These are phyloP conservation scores for Schizotus pectinicornis DNA, from an alignment of 2,888 invertebrate genomes.

Conservation along the genomic window DNA sequence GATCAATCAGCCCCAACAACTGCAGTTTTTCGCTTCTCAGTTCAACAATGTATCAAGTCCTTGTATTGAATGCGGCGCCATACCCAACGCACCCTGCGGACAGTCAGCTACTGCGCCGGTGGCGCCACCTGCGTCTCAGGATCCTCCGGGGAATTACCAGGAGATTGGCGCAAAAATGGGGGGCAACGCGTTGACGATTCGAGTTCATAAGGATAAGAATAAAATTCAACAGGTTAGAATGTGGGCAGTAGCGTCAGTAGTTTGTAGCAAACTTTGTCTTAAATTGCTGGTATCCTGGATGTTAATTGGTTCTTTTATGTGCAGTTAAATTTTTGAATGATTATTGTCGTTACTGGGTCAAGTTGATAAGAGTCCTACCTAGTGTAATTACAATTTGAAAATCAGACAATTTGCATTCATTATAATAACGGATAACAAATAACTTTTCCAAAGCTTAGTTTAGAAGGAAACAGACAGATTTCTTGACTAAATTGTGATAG, in stretches of 20 bases:
- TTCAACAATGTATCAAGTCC: neutral
- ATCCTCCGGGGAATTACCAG: conserved; percentile 61
- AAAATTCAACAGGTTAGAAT: conserved; percentile 54
- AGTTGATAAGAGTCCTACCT: no score
- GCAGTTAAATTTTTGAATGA: no score
- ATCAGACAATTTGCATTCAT: no score
- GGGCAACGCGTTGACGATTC: conserved; percentile 69
- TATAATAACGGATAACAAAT: no score
- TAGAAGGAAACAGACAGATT: no score
- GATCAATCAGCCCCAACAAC: neutral
- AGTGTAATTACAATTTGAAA: no score
- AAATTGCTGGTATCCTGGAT: conserved; percentile 36
- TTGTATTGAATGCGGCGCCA: conserved; percentile 17
- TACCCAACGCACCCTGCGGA: conserved; percentile 25
- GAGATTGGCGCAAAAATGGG: conserved; percentile 72
- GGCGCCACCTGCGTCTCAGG: conserved; percentile 10
- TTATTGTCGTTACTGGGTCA: no score
- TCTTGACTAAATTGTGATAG: no score
- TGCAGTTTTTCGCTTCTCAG: no score
- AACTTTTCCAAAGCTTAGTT: no score
- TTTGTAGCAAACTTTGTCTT: no score
- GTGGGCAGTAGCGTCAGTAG: conserved; percentile 51
- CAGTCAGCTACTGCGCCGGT: neutral
- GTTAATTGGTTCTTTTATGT: no score
- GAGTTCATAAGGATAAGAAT: conserved; percentile 66